These are phyloP conservation scores for Percina caprodes DNA, from an alignment of 2,113 vertebrate genomes.

Conservation along the genomic window DNA sequence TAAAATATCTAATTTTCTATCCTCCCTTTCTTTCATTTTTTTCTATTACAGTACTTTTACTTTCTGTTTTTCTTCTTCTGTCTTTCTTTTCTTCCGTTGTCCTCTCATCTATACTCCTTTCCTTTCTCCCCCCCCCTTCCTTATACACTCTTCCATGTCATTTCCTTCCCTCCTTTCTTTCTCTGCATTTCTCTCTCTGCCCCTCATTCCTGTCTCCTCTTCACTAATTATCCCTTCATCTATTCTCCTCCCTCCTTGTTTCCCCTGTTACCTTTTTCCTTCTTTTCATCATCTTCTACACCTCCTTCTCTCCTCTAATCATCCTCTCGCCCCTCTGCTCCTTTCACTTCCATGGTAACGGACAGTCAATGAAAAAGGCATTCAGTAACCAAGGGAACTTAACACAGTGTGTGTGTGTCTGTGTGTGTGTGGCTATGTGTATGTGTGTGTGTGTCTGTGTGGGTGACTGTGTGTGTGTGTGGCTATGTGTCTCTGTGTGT, in stretches of 20 bases:
- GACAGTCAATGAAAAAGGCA: constrained; percentile 75
- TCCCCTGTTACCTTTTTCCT: not conserved
- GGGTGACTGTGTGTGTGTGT: too few relatives aligned
- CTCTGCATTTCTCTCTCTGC: not conserved
- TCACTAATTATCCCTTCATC: not conserved
- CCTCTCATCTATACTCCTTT: not conserved
- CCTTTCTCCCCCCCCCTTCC: not conserved
- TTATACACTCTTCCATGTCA: not conserved
- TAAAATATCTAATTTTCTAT: too few relatives aligned
- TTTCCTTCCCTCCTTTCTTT: not conserved
- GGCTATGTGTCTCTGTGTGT: too few relatives aligned
- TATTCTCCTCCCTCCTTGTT: not conserved
- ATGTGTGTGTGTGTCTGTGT: too few relatives aligned
- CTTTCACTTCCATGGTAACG: constrained; percentile 75
- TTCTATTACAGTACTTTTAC: too few relatives aligned
- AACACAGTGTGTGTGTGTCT: constrained; percentile 28
- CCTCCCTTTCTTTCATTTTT: too few relatives aligned
- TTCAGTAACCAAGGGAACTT: constrained; percentile 69
- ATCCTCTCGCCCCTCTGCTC: constrained; percentile 47
- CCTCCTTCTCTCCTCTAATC: constrained; percentile 30
- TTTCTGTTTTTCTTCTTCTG: too few relatives aligned
- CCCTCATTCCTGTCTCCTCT: not conserved
- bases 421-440: too few relatives aligned
- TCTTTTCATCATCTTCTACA: not conserved
- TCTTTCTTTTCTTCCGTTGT: not conserved